These are phyloP conservation scores for Peromyscus maniculatus DNA, from an alignment of 2,113 vertebrate species.

Conservation along the genomic window DNA sequence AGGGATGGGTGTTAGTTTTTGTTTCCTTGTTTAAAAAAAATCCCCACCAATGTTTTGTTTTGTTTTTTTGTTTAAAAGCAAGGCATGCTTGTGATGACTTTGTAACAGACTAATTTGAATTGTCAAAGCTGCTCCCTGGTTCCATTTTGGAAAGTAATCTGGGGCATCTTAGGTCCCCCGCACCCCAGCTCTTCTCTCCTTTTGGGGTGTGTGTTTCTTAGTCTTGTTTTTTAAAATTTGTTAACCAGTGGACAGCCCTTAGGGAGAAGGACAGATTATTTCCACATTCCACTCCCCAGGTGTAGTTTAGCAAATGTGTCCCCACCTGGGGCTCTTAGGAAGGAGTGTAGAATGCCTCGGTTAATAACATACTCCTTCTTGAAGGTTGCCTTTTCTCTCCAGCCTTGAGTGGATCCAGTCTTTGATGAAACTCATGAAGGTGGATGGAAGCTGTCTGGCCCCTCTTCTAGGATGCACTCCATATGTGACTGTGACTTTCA, in stretches of 20 bases:
- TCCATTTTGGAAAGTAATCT: constrained; percentile 73
- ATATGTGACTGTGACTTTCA: constrained; percentile 82
- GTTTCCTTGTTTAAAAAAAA: constrained; percentile 73
- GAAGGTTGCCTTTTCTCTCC: constrained; percentile 87
- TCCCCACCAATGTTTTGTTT: not conserved
- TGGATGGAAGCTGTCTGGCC: constrained; percentile 74
- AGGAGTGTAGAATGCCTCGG: constrained; percentile 79
- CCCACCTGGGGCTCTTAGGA: constrained; percentile 87
- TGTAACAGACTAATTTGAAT: constrained; percentile 89
- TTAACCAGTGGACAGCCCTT: constrained; percentile 82
- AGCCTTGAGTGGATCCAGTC: constrained; percentile 82
- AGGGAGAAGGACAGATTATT: constrained; percentile 69
- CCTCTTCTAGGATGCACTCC: constrained; percentile 83
- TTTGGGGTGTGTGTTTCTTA: constrained; percentile 68
- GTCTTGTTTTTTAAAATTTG: constrained; percentile 69
- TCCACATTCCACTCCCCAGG: constrained; percentile 77
- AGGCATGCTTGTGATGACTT: constrained; percentile 88
- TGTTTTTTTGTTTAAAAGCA: constrained; percentile 82
- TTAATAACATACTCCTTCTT: constrained; percentile 81
- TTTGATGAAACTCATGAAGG: constrained; percentile 82
- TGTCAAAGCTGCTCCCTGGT: constrained; percentile 79
- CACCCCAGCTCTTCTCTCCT: not conserved
- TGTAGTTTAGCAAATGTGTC: constrained; percentile 79
- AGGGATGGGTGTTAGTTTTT: constrained; percentile 88
- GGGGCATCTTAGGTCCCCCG: constrained; percentile 71